These are phyloP conservation scores for Scaeva pyrastri DNA, from an alignment of 2,888 invertebrate species.

Conservation along the genomic window DNA sequence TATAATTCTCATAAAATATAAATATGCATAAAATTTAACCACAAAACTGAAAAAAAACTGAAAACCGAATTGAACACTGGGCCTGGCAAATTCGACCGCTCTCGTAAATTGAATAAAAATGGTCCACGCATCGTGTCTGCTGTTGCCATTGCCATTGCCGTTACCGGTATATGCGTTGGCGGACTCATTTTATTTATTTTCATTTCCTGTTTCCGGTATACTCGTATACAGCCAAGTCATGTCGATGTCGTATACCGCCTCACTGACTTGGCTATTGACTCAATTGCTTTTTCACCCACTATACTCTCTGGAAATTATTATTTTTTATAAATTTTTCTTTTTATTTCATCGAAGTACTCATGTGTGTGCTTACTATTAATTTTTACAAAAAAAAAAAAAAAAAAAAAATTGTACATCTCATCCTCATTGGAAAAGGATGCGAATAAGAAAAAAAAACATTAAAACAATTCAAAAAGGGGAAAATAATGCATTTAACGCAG, in stretches of 20 bases:
- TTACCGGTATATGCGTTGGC: too few species aligned
- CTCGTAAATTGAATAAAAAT: slow-evolving; percentile 1
- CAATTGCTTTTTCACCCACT: slow-evolving; percentile 15
- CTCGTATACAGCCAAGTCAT: too few species aligned
- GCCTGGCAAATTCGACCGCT: background rate
- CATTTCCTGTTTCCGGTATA: slow-evolving; percentile 1
- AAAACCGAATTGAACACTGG: background rate
- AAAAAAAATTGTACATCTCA: background rate
- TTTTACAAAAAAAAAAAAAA: background rate
- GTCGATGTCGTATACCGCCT: background rate
- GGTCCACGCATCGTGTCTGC: background rate
- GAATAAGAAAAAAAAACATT: too few species aligned
- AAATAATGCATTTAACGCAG: background rate
- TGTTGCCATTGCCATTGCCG: too few species aligned
- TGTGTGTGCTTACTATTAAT: slow-evolving; percentile 6
- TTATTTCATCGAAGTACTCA: background rate
- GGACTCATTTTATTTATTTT: slow-evolving; percentile 20
- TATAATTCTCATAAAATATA: slow-evolving; percentile 14
- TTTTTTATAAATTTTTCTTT: background rate
- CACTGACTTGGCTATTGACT: background rate
- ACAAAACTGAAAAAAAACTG: slow-evolving; percentile 1
- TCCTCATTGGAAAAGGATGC: slow-evolving; percentile 11
- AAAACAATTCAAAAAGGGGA: background rate
- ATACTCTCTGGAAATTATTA: background rate
- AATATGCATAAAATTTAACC: slow-evolving; percentile 34